These are phyloP conservation scores for Holacanthella duospinosa DNA, from an alignment of 2,888 invertebrate species.

Conservation along the genomic window DNA sequence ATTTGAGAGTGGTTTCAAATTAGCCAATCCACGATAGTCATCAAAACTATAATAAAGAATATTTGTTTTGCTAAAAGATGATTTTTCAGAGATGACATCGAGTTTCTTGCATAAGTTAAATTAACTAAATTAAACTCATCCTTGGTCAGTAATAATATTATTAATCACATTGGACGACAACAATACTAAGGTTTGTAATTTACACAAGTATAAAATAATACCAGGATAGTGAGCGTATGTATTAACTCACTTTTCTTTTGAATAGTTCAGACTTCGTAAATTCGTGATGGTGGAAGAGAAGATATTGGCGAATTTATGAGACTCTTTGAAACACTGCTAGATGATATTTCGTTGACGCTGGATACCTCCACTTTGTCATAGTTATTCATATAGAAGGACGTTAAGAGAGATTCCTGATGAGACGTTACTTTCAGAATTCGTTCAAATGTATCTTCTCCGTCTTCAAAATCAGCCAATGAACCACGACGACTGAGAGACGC, in stretches of 20 bases:
- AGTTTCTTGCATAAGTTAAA: no score
- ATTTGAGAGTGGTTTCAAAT: no score
- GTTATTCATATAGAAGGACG: slow-evolving; percentile 79
- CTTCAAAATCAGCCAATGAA: slow-evolving; percentile 28
- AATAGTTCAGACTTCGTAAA: slow-evolving; percentile 5
- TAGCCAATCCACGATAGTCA: no score
- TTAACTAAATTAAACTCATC: no score
- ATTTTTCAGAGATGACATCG: no score
- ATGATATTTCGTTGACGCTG: slow-evolving; percentile 19
- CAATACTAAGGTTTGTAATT: no score
- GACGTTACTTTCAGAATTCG: slow-evolving; percentile 58
- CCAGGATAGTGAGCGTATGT: no score
- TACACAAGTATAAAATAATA: no score
- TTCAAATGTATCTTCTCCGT: slow-evolving; percentile 47
- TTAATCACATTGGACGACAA: no score
- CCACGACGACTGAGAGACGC: slow-evolving; percentile 11
- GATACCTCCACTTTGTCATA: slow-evolving; percentile 43
- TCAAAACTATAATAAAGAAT: no score
- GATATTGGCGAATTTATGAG: not conserved
- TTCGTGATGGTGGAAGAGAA: slow-evolving; percentile 1
- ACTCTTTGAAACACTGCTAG: not conserved
- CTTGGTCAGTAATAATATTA: no score
- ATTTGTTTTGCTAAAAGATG: no score
- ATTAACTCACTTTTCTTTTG: not conserved
- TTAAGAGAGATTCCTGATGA: slow-evolving; percentile 77